Percentiles rank a stretch among this genome's conserved stretches.
These are phyloP conservation scores for Nysson spinosus DNA, from an alignment of 2,888 invertebrate species.

Conservation along the genomic window DNA sequence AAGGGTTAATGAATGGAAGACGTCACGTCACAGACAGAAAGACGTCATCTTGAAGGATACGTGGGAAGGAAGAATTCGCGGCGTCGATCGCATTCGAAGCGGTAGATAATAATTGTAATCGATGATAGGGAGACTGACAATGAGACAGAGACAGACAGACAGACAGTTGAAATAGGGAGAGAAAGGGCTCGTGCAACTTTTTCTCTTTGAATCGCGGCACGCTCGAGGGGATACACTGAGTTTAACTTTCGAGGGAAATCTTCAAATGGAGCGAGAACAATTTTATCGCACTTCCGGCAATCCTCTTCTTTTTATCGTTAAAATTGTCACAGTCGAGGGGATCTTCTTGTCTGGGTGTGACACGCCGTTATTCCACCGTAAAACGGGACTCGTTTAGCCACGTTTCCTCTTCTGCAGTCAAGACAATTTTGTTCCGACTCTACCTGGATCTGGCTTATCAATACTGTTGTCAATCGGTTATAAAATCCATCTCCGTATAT, in stretches of 20 bases:
- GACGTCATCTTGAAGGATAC: too few relatives aligned
- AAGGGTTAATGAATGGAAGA: too few relatives aligned
- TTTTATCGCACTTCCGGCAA: conserved; percentile 35
- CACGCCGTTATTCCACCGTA: conserved; percentile 3
- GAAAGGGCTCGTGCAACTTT: conserved; percentile 22
- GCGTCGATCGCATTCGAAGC: not conserved
- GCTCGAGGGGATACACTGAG: conserved; percentile 24
- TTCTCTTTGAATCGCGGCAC: conserved; percentile 26
- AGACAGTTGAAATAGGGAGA: not conserved
- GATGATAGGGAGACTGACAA: not conserved
- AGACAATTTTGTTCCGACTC: not conserved
- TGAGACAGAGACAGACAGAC: not conserved
- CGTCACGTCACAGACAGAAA: too few relatives aligned
- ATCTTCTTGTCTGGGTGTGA: conserved; percentile 16
- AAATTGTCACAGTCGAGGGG: conserved; percentile 26
- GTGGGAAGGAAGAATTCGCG: too few relatives aligned
- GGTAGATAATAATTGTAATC: conserved; percentile 8
- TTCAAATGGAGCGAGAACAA: conserved; percentile 48
- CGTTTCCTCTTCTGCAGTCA: not conserved
- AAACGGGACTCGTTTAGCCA: not conserved
- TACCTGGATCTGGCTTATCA: too few relatives aligned
- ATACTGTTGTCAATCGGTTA: too few relatives aligned
- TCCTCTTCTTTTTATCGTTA: conserved; percentile 32
- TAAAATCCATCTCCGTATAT: too few relatives aligned
- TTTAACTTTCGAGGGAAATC: conserved; percentile 51